Conservation (phyloP, 1,140 invertebrate species). For the Drosophila seguyi region DNA sequence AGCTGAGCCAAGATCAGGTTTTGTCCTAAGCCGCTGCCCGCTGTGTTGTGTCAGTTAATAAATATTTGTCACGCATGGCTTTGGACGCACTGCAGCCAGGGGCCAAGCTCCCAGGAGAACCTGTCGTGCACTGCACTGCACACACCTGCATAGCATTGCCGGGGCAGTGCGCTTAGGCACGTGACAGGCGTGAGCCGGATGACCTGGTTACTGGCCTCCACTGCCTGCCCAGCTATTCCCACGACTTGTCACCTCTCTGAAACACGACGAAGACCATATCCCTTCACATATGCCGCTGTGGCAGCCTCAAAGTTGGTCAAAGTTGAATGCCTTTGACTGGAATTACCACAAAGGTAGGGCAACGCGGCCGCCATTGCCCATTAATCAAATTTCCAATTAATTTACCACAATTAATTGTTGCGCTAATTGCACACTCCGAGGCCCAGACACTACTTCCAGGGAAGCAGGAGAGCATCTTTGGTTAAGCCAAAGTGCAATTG, state of each 20-base stretch:
- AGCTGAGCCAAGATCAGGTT: slow-evolving; percentile 24
- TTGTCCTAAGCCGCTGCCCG: slow-evolving; percentile 43
- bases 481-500: slow-evolving; percentile 1
- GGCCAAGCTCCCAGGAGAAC: slow-evolving; percentile 11
- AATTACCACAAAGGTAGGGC: slow-evolving; percentile 45
- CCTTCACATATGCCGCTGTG: slow-evolving; percentile 18
- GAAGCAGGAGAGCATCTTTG: neutral
- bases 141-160: slow-evolving; percentile 28
- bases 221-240: slow-evolving; percentile 53
- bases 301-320: slow-evolving; percentile 55
- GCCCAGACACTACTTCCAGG: neutral
- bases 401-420: slow-evolving; percentile 79
- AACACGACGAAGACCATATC: slow-evolving; percentile 1
- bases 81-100: slow-evolving; percentile 59
- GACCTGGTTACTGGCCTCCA: slow-evolving; percentile 22
- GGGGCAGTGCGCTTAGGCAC: slow-evolving; percentile 58
- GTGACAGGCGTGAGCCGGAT: slow-evolving; percentile 55
- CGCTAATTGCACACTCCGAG: slow-evolving; percentile 55
- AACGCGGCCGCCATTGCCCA: slow-evolving; percentile 45
- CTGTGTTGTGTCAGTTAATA: slow-evolving; percentile 65
- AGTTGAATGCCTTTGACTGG: slow-evolving; percentile 66
- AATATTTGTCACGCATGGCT: slow-evolving; percentile 76
- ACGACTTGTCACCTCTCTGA: slow-evolving; percentile 54
- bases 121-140: slow-evolving; percentile 20
- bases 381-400: slow-evolving; percentile 82